Conservation (phyloP, 2,113 vertebrate species). For the Cyanoramphus novaezelandiae region DNA sequence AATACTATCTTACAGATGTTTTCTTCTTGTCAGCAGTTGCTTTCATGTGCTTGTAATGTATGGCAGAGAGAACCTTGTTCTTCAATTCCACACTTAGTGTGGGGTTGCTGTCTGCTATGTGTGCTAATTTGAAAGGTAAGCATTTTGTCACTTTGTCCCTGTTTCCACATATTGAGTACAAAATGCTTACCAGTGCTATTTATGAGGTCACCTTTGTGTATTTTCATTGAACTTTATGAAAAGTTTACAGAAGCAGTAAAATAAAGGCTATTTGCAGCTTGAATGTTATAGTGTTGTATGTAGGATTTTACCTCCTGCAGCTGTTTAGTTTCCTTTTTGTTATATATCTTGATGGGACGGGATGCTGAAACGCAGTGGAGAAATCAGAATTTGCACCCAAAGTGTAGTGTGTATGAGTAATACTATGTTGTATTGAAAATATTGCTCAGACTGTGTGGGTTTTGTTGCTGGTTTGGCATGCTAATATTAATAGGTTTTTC, state of each 20-base stretch:
- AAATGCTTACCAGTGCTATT: background rate
- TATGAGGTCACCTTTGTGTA: background rate
- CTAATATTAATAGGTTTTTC: background rate
- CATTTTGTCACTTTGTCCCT: constrained; percentile 38
- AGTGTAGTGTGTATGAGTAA: background rate
- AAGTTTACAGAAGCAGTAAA: background rate
- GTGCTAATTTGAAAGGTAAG: background rate
- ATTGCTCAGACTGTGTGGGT: background rate
- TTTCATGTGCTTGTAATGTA: background rate
- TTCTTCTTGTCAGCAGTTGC: background rate
- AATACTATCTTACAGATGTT: constrained; percentile 9
- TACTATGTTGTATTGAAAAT: background rate
- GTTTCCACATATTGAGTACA: background rate
- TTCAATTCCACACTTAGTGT: background rate
- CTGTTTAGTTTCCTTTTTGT: background rate
- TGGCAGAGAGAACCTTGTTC: background rate
- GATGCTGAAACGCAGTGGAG: background rate
- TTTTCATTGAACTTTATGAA: background rate
- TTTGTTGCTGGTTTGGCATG: background rate
- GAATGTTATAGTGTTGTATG: background rate
- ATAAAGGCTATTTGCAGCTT: background rate
- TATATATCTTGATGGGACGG: background rate
- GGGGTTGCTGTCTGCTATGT: background rate
- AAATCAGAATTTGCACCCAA: background rate
- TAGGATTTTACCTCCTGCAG: background rate